Conservation (phyloP, 2,113 vertebrate genomes). For the Grus americana region DNA sequence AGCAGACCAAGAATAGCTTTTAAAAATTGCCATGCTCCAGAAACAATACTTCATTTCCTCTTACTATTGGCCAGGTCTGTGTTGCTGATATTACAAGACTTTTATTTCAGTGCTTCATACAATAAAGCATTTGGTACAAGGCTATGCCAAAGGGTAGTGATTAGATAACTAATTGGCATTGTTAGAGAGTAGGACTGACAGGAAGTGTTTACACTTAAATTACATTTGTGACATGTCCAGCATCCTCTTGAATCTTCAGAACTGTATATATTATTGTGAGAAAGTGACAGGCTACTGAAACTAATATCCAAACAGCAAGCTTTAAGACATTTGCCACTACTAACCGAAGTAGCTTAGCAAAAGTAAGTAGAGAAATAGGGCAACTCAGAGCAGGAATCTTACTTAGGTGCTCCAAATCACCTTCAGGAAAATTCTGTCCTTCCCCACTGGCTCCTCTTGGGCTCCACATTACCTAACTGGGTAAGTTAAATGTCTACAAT, state of each 20-base stretch:
- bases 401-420: background rate
- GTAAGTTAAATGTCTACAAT: background rate
- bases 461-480: background rate
- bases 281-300: background rate
- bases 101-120: background rate
- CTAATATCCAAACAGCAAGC: background rate
- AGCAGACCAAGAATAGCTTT: background rate
- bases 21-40: background rate
- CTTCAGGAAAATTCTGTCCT: background rate
- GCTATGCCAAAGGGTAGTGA: background rate
- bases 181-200: background rate
- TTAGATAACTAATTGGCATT: background rate
- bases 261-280: background rate
- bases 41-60: slow-evolving; percentile 9
- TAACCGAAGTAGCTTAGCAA: background rate
- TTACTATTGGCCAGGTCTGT: background rate
- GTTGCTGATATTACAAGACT: background rate
- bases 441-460: background rate
- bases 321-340: background rate
- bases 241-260: background rate
- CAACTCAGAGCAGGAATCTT: background rate
- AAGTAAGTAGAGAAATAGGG: background rate
- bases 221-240: background rate
- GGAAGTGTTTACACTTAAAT: background rate
- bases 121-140: background rate